Conservation (phyloP, 2,797 vertebrate species). For the Nyctalus aviator region DNA sequence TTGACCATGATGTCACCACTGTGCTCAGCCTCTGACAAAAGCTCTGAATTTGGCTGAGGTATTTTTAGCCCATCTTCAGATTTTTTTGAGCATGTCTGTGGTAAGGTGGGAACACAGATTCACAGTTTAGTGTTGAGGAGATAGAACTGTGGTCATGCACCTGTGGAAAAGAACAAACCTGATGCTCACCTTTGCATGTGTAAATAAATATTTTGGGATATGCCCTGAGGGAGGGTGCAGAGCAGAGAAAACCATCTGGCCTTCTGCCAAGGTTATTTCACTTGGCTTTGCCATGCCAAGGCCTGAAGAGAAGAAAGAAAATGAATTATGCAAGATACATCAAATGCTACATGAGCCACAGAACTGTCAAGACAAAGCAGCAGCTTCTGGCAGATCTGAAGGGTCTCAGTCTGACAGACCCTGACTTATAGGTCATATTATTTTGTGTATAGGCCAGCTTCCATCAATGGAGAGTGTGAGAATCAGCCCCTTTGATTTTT, state of each 20-base stretch:
- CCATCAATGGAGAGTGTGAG: not conserved
- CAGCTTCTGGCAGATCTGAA: not conserved
- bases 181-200: not conserved
- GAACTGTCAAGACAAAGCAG: not conserved
- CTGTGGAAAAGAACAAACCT: constrained; percentile 39
- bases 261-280: not conserved
- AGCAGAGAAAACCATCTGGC: not conserved
- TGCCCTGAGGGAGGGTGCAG: not conserved
- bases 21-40: constrained; percentile 26
- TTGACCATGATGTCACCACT: constrained; percentile 1
- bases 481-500: not conserved
- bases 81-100: not conserved
- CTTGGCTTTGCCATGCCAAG: not conserved
- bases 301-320: not conserved
- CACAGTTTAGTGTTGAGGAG: fast-evolving
- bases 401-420: not conserved
- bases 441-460: not conserved
- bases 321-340: not conserved
- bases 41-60: constrained; percentile 39
- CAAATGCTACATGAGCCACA: not conserved
- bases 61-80: constrained; percentile 62
- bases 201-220: not conserved
- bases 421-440: not conserved
- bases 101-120: constrained; percentile 61
- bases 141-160: constrained; percentile 18